Base-by-base conservation (phyloP, 2,113 vertebrate genomes). In the Rhinoptilus africanus region DNA sequence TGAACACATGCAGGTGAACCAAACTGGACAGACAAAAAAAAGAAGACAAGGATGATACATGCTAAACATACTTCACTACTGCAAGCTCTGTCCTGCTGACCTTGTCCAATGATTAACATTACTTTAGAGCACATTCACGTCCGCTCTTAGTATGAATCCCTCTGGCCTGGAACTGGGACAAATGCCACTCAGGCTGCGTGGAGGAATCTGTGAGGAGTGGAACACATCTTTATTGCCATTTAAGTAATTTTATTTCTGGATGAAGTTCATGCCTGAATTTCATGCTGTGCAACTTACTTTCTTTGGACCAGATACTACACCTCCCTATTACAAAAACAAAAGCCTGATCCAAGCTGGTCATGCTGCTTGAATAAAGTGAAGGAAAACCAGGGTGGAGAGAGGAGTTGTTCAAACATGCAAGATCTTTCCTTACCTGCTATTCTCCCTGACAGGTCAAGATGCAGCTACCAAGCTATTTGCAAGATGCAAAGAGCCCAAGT, bases 61-160 rank as follows among this genome's bases (percentile, higher is more conserved):
- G 41, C 24, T 88, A 63, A 92, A 74, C 63, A 39, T 23, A 75
- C 54, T 72, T 56, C 91, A 77, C 37, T 37, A 28, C 76, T 51
- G 39, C 79, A 80, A 67, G 59, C 82, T 93, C 71, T 83, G 77
- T 96, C 85, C 87, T 84, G 71, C 63, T 91, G 96, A 93, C 96
- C 97, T 96, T 94, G 96, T 75, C 48, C 76, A 79, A 74, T 82
- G 92, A 96, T 92, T 90, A 83, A 95, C 92, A 80, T 45, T 66
- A 34, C 69, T 75, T 77, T 12, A 69, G 53, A 92, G 77, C 56
- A 80, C 54, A 56, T 47, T 75, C 20, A 15, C 37, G 74, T 88
- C 83, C 85, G 74, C 45, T 93, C 43, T 91, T 92, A 85, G 79
- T 37, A 57, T 5, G n/a, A 91, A 69, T 94, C 69, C 47, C 51